Evolutionary conservation across 2,797 vertebrate species (phyloP).

Genomic region (Xenopus petersii): DNA sequence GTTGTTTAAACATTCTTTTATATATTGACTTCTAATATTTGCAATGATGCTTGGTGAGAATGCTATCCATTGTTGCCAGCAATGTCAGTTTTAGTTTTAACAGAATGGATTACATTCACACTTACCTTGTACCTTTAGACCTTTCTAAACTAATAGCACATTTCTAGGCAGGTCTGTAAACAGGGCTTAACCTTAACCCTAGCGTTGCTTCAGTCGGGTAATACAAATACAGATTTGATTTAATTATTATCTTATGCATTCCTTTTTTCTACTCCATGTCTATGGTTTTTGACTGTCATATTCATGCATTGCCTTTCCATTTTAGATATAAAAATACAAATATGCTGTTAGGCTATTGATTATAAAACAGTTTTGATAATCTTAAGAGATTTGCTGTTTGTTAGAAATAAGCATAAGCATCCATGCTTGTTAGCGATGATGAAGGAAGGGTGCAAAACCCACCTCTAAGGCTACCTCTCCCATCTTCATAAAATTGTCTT

Average conservation of each 20-base stretch:
- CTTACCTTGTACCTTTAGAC: constrained; percentile 28
- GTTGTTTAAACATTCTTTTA: constrained; percentile 10
- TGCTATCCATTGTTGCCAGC: constrained; percentile 21
- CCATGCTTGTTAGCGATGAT: no score
- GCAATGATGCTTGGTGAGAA: constrained; percentile 15
- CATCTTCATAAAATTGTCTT: not conserved
- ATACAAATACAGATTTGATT: not conserved
- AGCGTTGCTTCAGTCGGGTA: not conserved
- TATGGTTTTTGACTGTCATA: no score
- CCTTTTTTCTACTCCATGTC: no score
- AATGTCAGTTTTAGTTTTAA: not conserved
- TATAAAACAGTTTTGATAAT: no score
- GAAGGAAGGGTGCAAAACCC: no score
- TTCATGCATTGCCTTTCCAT: no score
- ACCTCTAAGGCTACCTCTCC: no score
- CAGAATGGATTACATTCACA: constrained; percentile 26
- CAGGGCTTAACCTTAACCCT: constrained; percentile 9
- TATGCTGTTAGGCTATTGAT: no score
- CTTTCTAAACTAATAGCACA: constrained; percentile 2
- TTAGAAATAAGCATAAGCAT: no score
- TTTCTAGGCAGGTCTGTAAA: not conserved
- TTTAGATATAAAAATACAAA: no score
- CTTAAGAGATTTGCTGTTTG: no score
- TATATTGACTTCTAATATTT: constrained; percentile 25
- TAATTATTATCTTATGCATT: no score